A percentile compares a stretch with the other conserved stretches of the same genome.
Conservation (phyloP, 2,113 vertebrate genomes). For the Phalacrocorax pelagicus region DNA sequence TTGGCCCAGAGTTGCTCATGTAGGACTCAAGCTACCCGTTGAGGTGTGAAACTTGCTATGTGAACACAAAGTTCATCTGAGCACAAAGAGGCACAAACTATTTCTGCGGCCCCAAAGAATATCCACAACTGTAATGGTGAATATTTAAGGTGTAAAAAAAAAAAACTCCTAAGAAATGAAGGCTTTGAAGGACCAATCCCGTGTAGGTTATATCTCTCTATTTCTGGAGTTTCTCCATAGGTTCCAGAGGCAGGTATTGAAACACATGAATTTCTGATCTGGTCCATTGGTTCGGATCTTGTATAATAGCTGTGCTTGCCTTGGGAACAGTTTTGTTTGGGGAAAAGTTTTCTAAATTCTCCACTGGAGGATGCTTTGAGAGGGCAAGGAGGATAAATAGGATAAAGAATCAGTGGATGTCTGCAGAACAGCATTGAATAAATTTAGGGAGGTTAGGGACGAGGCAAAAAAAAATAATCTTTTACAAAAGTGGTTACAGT, state of each 20-base stretch:
- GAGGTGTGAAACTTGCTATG: rapidly evolving
- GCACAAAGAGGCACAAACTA: not conserved
- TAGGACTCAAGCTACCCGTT: not conserved
- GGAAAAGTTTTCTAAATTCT: not conserved
- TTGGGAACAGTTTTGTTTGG: not conserved
- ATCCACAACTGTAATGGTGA: not conserved
- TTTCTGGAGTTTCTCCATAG: not conserved
- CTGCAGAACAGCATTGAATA: not conserved
- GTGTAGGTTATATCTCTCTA: not conserved
- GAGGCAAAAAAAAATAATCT: not conserved
- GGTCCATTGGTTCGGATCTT: not conserved
- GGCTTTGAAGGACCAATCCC: not conserved
- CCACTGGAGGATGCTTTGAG: not conserved
- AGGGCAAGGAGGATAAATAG: not conserved
- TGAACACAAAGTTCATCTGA: not conserved
- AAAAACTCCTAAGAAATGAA: not conserved
- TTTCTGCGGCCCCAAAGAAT: not conserved
- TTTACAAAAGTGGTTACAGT: not conserved
- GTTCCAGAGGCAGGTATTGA: not conserved
- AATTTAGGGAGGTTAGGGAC: not conserved
- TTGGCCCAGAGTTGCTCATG: not conserved
- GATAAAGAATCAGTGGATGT: not conserved
- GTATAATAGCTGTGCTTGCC: not conserved
- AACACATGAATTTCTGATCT: not conserved
- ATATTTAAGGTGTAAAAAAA: not conserved